Evolutionary conservation across 2,888 invertebrate genomes (phyloP).

Genomic region (Cryptophagus acutangulus): DNA sequence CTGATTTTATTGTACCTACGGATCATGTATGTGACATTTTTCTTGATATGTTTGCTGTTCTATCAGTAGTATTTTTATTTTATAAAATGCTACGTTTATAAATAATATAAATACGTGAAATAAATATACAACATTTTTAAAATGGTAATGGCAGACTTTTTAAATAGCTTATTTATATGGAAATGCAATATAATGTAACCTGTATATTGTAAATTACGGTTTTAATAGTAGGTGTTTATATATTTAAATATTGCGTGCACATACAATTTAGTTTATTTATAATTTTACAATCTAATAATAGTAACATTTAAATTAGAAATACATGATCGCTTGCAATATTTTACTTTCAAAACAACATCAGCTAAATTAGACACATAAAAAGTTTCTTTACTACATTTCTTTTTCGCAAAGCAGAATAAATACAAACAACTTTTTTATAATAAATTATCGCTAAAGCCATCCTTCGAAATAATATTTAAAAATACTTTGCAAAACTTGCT

Average conservation of each 20-base stretch:
- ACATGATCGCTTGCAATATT: too few relatives aligned
- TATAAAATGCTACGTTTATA: too few relatives aligned
- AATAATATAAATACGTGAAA: too few relatives aligned
- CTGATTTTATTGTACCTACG: conserved; percentile 18
- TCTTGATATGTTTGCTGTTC: too few relatives aligned
- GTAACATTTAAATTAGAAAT: background rate
- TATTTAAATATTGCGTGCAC: conserved; percentile 15
- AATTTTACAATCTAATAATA: background rate
- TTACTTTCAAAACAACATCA: too few relatives aligned
- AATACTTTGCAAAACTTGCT: background rate
- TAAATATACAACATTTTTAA: too few relatives aligned
- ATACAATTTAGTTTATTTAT: background rate
- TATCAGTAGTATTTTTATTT: too few relatives aligned
- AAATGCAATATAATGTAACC: conserved; percentile 7
- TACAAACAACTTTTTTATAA: background rate
- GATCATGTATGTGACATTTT: too few relatives aligned
- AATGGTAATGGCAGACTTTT: too few relatives aligned
- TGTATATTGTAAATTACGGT: conserved; percentile 8
- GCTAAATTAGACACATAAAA: too few relatives aligned
- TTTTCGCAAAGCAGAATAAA: too few relatives aligned
- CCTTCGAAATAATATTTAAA: conserved; percentile 1
- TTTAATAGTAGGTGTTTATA: conserved; percentile 16
- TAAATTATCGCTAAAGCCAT: background rate
- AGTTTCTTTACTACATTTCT: too few relatives aligned
- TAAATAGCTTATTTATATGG: conserved; percentile 12